Evolutionary conservation across 2,888 invertebrate species (phyloP).

Genomic region (Tipula unca): DNA sequence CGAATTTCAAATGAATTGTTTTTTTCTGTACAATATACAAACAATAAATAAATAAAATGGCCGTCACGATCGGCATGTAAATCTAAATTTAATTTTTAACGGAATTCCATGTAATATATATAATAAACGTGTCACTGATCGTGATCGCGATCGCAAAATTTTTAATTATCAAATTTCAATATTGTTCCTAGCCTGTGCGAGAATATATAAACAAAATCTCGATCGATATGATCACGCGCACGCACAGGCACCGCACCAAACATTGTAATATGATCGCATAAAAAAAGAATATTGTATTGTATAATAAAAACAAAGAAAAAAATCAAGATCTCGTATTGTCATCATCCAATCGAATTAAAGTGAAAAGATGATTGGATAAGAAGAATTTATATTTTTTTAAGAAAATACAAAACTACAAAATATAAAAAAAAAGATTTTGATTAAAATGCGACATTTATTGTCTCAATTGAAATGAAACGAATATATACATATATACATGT

Average conservation of each 20-base stretch:
- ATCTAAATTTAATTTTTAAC: background rate
- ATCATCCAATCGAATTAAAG: background rate
- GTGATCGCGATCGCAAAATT: background rate
- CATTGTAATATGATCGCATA: background rate
- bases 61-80: background rate
- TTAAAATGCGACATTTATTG: slow-evolving; percentile 14
- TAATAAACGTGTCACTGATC: background rate
- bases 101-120: background rate
- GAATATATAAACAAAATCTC: background rate
- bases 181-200: too few relatives aligned
- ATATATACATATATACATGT: background rate
- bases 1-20: background rate
- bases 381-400: background rate
- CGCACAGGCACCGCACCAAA: background rate
- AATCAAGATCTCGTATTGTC: background rate
- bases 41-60: background rate
- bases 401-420: background rate
- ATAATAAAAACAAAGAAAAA: background rate
- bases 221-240: too few relatives aligned
- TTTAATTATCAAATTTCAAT: background rate
- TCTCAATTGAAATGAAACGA: background rate
- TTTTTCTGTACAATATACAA: background rate
- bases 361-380: slow-evolving; percentile 2
- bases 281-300: too few relatives aligned
- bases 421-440: background rate